These are phyloP conservation scores for Colinus virginianus DNA, from an alignment of 2,113 vertebrate genomes.

Conservation along the genomic window DNA sequence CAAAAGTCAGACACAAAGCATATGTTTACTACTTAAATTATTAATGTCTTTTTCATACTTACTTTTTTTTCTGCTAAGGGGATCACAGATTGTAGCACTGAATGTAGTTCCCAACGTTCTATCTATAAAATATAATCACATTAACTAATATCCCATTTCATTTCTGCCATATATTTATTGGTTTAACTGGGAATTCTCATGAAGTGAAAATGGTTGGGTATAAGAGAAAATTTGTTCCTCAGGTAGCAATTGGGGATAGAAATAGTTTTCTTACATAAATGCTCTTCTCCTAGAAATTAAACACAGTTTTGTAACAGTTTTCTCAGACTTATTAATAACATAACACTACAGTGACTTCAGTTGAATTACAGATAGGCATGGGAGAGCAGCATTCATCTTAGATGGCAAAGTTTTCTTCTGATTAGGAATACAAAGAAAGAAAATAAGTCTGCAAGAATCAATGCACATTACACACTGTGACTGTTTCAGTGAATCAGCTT, in stretches of 20 bases:
- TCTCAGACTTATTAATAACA: background rate
- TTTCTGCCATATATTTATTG: background rate
- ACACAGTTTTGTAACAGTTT: background rate
- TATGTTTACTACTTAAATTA: background rate
- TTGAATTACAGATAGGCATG: background rate
- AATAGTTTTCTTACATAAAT: background rate
- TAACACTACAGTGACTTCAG: background rate
- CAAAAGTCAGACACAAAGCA: background rate
- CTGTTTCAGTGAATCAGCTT: background rate
- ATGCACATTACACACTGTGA: rapidly evolving
- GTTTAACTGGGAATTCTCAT: background rate
- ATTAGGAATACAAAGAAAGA: background rate
- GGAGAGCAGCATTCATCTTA: background rate
- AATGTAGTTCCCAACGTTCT: background rate
- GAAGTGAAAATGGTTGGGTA: background rate
- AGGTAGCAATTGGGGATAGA: background rate
- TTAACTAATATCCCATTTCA: background rate
- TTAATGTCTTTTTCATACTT: background rate
- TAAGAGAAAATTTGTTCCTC: background rate
- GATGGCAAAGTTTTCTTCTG: background rate
- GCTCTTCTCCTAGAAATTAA: background rate
- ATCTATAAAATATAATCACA: background rate
- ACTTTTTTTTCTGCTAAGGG: background rate
- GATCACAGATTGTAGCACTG: background rate
- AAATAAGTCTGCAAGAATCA: background rate